A percentile compares a stretch with the other conserved stretches of the same genome.
phyloP scores from a whole-genome alignment of 2,888 invertebrate species.

The Athripsodes cinereus region DNA sequence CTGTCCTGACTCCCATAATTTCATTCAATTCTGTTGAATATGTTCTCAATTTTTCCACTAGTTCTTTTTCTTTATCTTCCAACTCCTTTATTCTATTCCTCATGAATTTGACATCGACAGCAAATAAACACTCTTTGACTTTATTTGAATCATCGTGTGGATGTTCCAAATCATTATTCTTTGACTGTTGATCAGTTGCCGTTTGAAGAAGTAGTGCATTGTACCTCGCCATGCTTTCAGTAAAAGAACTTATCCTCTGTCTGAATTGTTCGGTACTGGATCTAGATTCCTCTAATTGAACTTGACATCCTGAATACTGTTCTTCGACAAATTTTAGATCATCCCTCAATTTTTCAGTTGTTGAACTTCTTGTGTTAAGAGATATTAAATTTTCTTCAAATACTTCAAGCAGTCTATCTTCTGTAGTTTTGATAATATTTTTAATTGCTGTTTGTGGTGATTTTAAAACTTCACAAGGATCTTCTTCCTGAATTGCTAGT shows the following conservation, averaged over 20 bases:
- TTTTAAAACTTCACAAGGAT: conserved; percentile 5
- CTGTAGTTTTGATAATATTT: conserved; percentile 5
- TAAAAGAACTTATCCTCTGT: not conserved
- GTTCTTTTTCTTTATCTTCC: not conserved
- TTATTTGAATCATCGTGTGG: not conserved
- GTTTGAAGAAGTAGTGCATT: not conserved
- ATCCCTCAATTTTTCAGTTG: not conserved
- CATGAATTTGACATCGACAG: not conserved
- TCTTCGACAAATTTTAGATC: not conserved
- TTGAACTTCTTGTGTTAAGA: not conserved
- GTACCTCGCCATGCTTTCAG: not conserved
- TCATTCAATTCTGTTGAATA: not conserved
- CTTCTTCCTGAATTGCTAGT: conserved; percentile 3
- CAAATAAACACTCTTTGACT: not conserved
- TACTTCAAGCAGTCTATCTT: conserved; percentile 4
- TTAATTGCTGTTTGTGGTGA: conserved; percentile 7
- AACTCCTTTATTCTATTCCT: not conserved
- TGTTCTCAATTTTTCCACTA: not conserved
- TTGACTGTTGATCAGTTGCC: no score
- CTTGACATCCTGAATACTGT: not conserved
- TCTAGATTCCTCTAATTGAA: not conserved
- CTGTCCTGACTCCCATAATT: not conserved
- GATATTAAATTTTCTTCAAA: conserved; percentile 4
- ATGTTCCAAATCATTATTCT: not conserved
- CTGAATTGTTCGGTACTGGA: not conserved